Evolutionary conservation across 2,797 vertebrate genomes (phyloP), one percentile per base, ranked within the genome.

Genomic region (Takifugu rubripes): DNA sequence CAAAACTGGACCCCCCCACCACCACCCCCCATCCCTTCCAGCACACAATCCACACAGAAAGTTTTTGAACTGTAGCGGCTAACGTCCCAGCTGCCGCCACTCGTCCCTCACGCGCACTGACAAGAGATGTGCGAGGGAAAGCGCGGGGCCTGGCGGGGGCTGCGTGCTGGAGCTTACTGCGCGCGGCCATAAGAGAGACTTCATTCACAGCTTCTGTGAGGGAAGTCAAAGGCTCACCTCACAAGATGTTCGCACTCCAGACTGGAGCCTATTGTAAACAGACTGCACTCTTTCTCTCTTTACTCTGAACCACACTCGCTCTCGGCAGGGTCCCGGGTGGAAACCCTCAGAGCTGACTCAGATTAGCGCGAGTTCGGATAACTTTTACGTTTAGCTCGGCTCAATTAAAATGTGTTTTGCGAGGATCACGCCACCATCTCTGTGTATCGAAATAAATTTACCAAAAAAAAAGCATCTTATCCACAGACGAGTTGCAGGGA

Each of bases 11-110:
- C 16, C 60, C 52, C 26, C 27, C 42, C n/a, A n/a, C n/a, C 43
- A 10, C 43, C 14, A 44, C 12, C 58, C 43, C 54, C 56, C 29
- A 21, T 21, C 17, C 9, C 47, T 9, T 6, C 29, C 6, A 10
- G 9, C 16, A 6, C 49, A 50, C 49, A 50, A 33, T 9, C 70
- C 62, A 70, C 53, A 69, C 70, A 74, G 61, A 65, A 78, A 78
- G 65, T 75, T 60, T 55, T 53, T 73, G 74, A 77, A 72, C 81
- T 51, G 55, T 57, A 75, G 59, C 59, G 66, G 74, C 78, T 85
- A 84, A 89, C 81, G 65, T 53, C 57, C 70, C 88, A 89, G 88
- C 89, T 81, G 86, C 52, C 56, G 56, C 55, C 52, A 65, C 36
- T 65, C 56, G 36, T 69, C 66, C 54, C 53, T 73, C 58, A 47